Percentiles rank a stretch among this genome's conserved stretches.
Evolutionary conservation across 2,797 vertebrate genomes (phyloP).

Genomic region (Xyrichtys novacula): DNA sequence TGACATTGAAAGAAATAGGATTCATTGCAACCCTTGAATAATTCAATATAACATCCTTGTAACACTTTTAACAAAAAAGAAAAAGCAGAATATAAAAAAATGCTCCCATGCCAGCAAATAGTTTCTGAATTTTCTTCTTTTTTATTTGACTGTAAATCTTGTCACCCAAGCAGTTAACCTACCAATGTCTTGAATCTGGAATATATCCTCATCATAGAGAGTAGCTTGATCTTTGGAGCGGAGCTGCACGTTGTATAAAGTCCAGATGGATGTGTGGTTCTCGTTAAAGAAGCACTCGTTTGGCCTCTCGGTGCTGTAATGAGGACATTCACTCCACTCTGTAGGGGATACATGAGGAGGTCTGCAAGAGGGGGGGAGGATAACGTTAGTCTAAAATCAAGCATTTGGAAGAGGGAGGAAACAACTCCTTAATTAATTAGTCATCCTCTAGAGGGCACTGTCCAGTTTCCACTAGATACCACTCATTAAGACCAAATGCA

Average conservation of each 20-base stretch:
- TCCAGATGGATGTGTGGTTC: conserved; percentile 91
- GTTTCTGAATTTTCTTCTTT: too few relatives aligned
- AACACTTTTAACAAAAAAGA: too few relatives aligned
- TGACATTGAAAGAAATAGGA: too few relatives aligned
- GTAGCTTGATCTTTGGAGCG: conserved; percentile 76
- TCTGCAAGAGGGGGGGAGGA: conserved; percentile 36
- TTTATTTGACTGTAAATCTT: too few relatives aligned
- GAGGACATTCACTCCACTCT: conserved; percentile 93
- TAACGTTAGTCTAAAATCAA: background rate
- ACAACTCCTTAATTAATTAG: background rate
- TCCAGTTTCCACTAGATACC: background rate
- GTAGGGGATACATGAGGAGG: conserved; percentile 11
- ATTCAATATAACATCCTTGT: too few relatives aligned
- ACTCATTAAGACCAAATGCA: background rate
- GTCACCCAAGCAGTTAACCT: conserved; percentile 41
- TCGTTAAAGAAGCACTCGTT: conserved; percentile 94
- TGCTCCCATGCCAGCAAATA: too few relatives aligned
- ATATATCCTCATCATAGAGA: conserved; percentile 86
- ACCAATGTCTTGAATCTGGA: conserved; percentile 93
- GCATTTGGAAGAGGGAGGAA: background rate
- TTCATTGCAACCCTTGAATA: too few relatives aligned
- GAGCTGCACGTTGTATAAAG: conserved; percentile 89
- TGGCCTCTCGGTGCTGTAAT: conserved; percentile 85
- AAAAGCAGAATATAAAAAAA: too few relatives aligned
- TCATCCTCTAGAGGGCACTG: background rate